Evolutionary conservation across 2,888 invertebrate species (phyloP).

Genomic region (Orchesella flavescens): DNA sequence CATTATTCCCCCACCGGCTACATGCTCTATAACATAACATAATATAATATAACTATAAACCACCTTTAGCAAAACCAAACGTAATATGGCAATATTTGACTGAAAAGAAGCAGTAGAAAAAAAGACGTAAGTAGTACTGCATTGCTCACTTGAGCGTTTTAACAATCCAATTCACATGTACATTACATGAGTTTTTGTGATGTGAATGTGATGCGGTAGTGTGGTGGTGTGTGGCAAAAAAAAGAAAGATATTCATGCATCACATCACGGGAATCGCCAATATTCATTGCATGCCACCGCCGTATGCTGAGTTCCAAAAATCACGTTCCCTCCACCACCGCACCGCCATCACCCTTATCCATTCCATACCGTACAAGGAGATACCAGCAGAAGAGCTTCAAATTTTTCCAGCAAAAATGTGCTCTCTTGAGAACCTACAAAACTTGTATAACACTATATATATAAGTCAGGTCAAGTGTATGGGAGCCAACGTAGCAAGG

Average conservation of each 20-base stretch:
- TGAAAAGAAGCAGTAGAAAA: neutral
- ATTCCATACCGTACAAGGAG: too few species aligned
- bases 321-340: slow-evolving; percentile 7
- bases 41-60: slow-evolving; percentile 1
- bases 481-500: too few species aligned
- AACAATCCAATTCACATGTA: neutral
- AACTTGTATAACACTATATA: too few species aligned
- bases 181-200: slow-evolving; percentile 3
- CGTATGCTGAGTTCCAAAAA: neutral
- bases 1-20: too few species aligned
- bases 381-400: too few species aligned
- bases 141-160: slow-evolving; percentile 9
- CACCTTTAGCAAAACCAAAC: neutral
- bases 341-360: too few species aligned
- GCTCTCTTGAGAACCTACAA: too few species aligned
- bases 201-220: neutral
- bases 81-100: neutral
- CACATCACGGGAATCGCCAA: neutral
- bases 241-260: slow-evolving; percentile 6
- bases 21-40: neutral
- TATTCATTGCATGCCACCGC: neutral
- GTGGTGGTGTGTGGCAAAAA: too few species aligned
- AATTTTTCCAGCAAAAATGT: too few species aligned
- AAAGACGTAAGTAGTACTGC: slow-evolving; percentile 1
- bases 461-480: too few species aligned